These are phyloP conservation scores for Callimorpha dominula DNA, from an alignment of 2,888 invertebrate genomes.

Conservation along the genomic window DNA sequence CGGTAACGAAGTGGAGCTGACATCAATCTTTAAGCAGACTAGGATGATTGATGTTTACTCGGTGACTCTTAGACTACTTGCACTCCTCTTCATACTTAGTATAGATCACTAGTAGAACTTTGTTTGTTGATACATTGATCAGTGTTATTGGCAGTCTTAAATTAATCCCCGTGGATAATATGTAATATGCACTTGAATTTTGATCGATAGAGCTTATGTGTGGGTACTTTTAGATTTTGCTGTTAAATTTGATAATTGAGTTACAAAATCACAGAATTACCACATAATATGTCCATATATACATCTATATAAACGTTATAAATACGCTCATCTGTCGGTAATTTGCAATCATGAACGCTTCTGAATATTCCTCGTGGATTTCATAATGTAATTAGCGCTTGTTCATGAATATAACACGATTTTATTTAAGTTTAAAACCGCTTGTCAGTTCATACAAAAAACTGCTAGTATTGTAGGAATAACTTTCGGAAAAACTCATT, in stretches of 20 bases:
- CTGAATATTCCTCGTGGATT: constrained; percentile 37
- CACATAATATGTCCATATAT: background rate
- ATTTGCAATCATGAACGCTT: constrained; percentile 42
- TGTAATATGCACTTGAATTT: constrained; percentile 50
- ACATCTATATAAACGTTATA: background rate
- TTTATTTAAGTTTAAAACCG: constrained; percentile 36
- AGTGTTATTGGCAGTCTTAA: constrained; percentile 56
- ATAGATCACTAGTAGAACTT: constrained; percentile 54
- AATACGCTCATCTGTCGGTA: constrained; percentile 30
- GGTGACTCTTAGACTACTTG: constrained; percentile 60
- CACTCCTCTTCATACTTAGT: constrained; percentile 46
- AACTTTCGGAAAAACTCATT: constrained; percentile 38
- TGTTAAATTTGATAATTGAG: background rate
- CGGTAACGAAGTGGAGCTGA: constrained; percentile 51
- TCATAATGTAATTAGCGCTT: constrained; percentile 48
- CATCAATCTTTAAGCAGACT: constrained; percentile 62
- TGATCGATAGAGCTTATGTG: constrained; percentile 62
- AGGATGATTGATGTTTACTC: constrained; percentile 72
- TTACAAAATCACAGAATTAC: background rate
- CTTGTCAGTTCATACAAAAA: constrained; percentile 34
- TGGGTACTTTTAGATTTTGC: constrained; percentile 23
- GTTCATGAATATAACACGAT: constrained; percentile 49
- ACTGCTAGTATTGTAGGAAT: constrained; percentile 33
- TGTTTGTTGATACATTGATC: constrained; percentile 63
- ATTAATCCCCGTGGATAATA: constrained; percentile 66